Percentiles rank a stretch among this genome's conserved stretches.
Conservation (phyloP, 2,113 vertebrate species). For the Melanostigma gelatinosum region DNA sequence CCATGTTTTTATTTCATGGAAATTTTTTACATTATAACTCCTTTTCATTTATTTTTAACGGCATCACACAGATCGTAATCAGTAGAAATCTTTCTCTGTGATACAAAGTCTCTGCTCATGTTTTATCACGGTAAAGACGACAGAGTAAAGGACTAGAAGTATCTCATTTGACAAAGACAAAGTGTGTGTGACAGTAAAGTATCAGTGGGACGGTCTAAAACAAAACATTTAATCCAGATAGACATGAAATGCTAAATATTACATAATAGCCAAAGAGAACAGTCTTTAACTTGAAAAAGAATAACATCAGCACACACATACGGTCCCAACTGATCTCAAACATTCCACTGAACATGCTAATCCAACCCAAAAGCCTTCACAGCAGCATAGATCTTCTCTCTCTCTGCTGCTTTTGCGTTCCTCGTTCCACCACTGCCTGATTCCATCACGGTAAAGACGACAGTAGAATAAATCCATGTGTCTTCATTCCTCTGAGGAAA, state of each 20-base stretch:
- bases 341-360: not conserved
- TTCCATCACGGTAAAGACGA: slow-evolving; percentile 41
- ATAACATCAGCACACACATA: rapidly evolving
- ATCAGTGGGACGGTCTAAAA: not conserved
- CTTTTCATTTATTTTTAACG: too few species aligned
- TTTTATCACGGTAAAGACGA: not conserved
- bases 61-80: too few species aligned
- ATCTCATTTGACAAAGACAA: not conserved
- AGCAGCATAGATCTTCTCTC: slow-evolving; percentile 29
- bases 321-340: not conserved
- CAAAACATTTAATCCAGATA: too few species aligned
- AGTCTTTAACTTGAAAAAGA: not conserved
- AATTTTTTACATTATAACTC: too few species aligned
- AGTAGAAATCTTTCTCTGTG: too few species aligned
- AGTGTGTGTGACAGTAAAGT: not conserved
- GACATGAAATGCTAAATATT: too few species aligned
- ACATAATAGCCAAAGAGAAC: too few species aligned
- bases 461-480: slow-evolving; percentile 38
- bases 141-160: not conserved
- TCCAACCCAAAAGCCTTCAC: slow-evolving; percentile 36
- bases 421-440: not conserved
- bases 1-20: too few species aligned
- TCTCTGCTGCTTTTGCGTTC: not conserved
- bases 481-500: slow-evolving; percentile 40
- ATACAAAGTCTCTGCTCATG: too few species aligned